phyloP scores from a whole-genome alignment of 2,113 vertebrate genomes.

The Eulemur macaco region DNA sequence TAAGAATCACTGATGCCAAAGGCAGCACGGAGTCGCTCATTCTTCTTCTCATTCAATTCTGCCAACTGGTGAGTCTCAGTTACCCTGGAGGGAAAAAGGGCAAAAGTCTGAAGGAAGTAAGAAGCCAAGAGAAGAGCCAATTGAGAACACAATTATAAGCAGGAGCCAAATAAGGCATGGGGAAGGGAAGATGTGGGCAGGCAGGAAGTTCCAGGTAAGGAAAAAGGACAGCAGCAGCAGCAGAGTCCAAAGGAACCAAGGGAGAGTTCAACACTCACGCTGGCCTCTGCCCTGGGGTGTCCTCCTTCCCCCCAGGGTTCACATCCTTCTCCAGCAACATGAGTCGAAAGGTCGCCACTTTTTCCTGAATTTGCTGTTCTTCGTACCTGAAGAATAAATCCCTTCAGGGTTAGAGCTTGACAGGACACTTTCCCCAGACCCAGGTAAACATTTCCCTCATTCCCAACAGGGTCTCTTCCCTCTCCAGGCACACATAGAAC shows the following conservation, averaged over 20 bases:
- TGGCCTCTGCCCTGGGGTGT: constrained; percentile 79
- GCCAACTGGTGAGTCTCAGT: constrained; percentile 95
- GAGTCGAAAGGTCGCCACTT: constrained; percentile 94
- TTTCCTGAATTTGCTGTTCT: constrained; percentile 93
- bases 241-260: background rate
- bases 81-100: constrained; percentile 76
- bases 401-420: constrained; percentile 61
- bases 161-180: background rate
- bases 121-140: background rate
- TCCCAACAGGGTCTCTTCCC: constrained; percentile 3
- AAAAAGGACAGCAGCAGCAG: background rate
- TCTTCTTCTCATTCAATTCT: constrained; percentile 94
- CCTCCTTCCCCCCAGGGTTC: constrained; percentile 84
- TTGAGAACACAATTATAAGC: background rate
- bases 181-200: background rate
- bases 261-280: constrained; percentile 70
- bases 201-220: background rate
- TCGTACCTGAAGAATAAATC: constrained; percentile 87
- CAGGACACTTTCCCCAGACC: background rate
- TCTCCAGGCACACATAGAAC: constrained; percentile 57
- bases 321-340: constrained; percentile 94
- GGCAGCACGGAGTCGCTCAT: constrained; percentile 91
- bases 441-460: background rate
- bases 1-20: constrained; percentile 93
- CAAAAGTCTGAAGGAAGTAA: background rate